Evolutionary conservation across 1,140 invertebrate genomes (phyloP).

Genomic region (Pseudobourletiella spinata): DNA sequence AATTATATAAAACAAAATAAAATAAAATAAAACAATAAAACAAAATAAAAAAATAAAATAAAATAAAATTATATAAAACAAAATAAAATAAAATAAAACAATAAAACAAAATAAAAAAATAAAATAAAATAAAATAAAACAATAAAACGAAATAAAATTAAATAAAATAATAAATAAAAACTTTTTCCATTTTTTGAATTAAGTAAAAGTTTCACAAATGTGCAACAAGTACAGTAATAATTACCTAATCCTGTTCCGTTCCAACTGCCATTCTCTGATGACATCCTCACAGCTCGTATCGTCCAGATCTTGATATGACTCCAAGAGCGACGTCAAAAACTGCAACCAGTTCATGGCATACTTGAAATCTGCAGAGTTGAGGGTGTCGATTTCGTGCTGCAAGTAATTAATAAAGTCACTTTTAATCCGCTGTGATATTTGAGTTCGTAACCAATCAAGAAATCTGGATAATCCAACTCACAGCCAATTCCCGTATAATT

Average conservation of each 20-base stretch:
- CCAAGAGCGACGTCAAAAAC: constrained; percentile 82
- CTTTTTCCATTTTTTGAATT: neutral
- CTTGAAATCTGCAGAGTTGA: constrained; percentile 77
- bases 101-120: too few relatives aligned
- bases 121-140: too few relatives aligned
- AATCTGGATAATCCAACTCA: too few relatives aligned
- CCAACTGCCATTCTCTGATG: constrained; percentile 68
- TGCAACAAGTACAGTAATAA: constrained; percentile 4
- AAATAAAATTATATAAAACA: too few relatives aligned
- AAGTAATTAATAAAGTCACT: too few relatives aligned
- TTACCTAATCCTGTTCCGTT: constrained; percentile 72
- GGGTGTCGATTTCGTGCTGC: constrained; percentile 85
- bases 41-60: too few relatives aligned
- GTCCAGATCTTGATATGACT: constrained; percentile 74
- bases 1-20: too few relatives aligned
- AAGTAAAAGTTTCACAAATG: neutral
- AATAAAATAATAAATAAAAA: neutral
- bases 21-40: too few relatives aligned
- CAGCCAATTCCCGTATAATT: constrained; percentile 88
- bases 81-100: too few relatives aligned
- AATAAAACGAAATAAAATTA: neutral
- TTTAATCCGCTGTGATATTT: too few relatives aligned
- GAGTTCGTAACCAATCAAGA: too few relatives aligned
- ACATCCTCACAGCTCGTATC: constrained; percentile 57
- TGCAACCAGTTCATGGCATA: constrained; percentile 84